Evolutionary conservation across 2,888 invertebrate species (phyloP).

Genomic region (Aleiodes leptofemur): DNA sequence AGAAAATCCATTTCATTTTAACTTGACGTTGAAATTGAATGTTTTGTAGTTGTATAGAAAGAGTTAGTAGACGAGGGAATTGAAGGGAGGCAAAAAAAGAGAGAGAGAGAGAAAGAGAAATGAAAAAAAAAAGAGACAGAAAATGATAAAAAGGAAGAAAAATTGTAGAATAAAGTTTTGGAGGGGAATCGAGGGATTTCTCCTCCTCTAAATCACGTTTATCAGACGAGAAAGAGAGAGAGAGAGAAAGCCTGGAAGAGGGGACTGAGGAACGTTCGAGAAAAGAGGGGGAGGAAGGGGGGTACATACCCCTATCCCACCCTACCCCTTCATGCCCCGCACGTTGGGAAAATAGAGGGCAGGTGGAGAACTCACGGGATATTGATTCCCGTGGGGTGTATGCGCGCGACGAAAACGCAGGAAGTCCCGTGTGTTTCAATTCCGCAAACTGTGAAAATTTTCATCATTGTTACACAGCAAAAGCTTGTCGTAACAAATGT

Average conservation of each 20-base stretch:
- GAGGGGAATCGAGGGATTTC: conserved; percentile 37
- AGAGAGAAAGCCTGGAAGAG: not conserved
- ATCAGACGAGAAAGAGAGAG: conserved; percentile 61
- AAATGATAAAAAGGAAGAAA: conserved; percentile 26
- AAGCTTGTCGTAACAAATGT: not conserved
- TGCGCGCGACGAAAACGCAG: conserved; percentile 66
- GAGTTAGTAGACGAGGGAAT: conserved; percentile 67
- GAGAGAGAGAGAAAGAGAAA: conserved; percentile 39
- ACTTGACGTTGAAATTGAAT: conserved; percentile 80
- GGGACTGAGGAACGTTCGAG: conserved; percentile 51
- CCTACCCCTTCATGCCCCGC: conserved; percentile 5
- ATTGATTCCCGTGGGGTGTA: conserved; percentile 75
- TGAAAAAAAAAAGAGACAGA: conserved; percentile 41
- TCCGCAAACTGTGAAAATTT: conserved; percentile 30
- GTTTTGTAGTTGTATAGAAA: conserved; percentile 76
- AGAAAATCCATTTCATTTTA: conserved; percentile 80
- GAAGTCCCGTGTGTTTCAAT: conserved; percentile 62
- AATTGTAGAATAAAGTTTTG: conserved; percentile 17
- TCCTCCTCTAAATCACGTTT: conserved; percentile 71
- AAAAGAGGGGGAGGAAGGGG: conserved; percentile 21
- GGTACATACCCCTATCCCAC: conserved; percentile 43
- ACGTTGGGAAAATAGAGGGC: conserved; percentile 60
- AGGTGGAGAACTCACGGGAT: conserved; percentile 68
- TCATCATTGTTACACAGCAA: not conserved
- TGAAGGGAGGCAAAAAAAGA: conserved; percentile 23